Base-by-base conservation (phyloP, 1,140 invertebrate species). In the Drosophila rhopaloa region DNA sequence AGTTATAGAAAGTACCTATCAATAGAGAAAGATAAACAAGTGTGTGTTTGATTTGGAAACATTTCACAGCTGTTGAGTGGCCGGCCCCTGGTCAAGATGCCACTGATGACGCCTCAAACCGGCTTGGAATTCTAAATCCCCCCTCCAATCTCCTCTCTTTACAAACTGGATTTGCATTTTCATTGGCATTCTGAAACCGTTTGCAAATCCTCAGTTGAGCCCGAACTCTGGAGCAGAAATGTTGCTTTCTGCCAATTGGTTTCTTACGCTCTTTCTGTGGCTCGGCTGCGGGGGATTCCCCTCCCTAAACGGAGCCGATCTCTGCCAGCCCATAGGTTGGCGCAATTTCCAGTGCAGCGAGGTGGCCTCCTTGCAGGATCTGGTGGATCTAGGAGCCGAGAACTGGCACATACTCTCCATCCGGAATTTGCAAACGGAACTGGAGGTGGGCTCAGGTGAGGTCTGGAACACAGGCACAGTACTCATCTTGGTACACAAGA, bases 1-100 rank as follows among this genome's bases (percentile, higher is more conserved):
- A 77, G 74, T 81, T 86, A 77, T 82, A 85, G 79, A 85, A 50
- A 75, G 62, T 76, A 76, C 16, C 71, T 63, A 65, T 56, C 70
- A 27, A 73, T 73, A 73, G 70, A 73, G 68, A 74, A 75, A 53
- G 32, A 63, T 75, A 55, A 62, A 71, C 68, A 50, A 51, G 13
- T 13, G 11, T 50, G 32, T 74, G 71, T 72, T 71, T 71, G 37
- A 47, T 46, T 71, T 71, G 43, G 29, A 32, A 32, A 32, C 58
- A 29, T 47, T 59, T 68, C 59, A 53, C 72, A 76, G 73, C 73
- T 67, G 73, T 37, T 48, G 38, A 75, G 65, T 57, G 65, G 16
- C 51, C 48, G 37, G 44, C 46, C 29, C 46, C 60, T 65, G 27
- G 29, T 1, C 10, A 38, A 38, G 24, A 60, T 38, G 56, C 16